Conservation (phyloP, 1,140 invertebrate genomes). For the Danaus plexippus region DNA sequence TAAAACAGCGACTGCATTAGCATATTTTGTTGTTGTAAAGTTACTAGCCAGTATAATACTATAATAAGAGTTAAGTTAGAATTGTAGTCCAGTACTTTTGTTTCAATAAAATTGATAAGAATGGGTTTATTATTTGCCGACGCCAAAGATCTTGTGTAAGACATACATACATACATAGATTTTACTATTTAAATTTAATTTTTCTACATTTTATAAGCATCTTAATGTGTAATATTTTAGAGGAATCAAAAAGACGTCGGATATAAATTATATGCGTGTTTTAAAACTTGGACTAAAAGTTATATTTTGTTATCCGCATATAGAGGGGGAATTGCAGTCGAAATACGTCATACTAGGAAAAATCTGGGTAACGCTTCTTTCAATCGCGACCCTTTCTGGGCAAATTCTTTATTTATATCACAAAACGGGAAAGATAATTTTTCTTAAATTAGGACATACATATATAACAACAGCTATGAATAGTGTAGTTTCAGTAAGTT, state of each 20-base stretch:
- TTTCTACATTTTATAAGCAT: slow-evolving; percentile 10
- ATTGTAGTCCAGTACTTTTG: not conserved
- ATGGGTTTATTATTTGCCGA: slow-evolving; percentile 11
- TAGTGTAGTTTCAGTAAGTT: slow-evolving; percentile 22
- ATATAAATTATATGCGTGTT: slow-evolving; percentile 12
- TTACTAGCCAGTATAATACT: no score
- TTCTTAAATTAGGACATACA: slow-evolving; percentile 25
- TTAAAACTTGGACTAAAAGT: not conserved
- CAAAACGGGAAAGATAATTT: slow-evolving; percentile 9
- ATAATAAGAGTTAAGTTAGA: no score
- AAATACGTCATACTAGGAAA: slow-evolving; percentile 16
- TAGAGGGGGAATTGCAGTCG: slow-evolving; percentile 3
- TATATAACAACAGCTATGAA: slow-evolving; percentile 31
- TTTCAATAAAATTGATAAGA: not conserved
- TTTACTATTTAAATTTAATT: not conserved
- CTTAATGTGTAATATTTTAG: slow-evolving; percentile 22
- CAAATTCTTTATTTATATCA: slow-evolving; percentile 13
- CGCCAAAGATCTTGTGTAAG: slow-evolving; percentile 13
- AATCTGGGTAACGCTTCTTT: slow-evolving; percentile 11
- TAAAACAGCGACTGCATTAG: no score
- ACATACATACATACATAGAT: not conserved
- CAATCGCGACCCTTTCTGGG: slow-evolving; percentile 8
- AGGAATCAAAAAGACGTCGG: slow-evolving; percentile 7
- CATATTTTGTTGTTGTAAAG: no score
- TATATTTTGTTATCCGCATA: no score